Evolutionary conservation across 53 echinoderm and acorn worm genomes (phyloP).

Genomic region (Stichopus horrens): DNA sequence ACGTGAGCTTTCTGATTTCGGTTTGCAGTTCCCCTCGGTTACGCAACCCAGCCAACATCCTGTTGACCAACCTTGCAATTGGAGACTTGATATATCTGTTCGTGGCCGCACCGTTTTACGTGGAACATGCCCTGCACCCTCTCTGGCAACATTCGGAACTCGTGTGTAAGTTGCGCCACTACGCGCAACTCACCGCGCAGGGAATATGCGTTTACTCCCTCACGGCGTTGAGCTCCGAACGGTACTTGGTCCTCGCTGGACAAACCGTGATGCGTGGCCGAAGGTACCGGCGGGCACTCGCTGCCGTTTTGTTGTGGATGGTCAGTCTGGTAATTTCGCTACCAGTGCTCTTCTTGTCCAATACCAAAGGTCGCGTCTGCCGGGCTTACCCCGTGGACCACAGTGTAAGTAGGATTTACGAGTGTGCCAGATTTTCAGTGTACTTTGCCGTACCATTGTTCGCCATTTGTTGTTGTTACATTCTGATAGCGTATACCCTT

Average conservation of each 20-base stretch:
- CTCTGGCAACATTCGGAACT: slow-evolving; percentile 43
- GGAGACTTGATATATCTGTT: slow-evolving; percentile 77
- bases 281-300: slow-evolving; percentile 55
- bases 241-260: slow-evolving; percentile 74
- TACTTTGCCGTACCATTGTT: slow-evolving; percentile 53
- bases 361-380: not conserved
- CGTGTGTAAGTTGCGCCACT: slow-evolving; percentile 68
- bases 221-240: slow-evolving; percentile 74
- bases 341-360: slow-evolving; percentile 59
- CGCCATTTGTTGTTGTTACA: slow-evolving; percentile 54
- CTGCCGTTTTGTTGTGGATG: slow-evolving; percentile 58
- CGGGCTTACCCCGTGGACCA: slow-evolving; percentile 15
- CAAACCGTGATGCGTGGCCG: slow-evolving; percentile 62
- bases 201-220: slow-evolving; percentile 78
- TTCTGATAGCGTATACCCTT: slow-evolving; percentile 41
- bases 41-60: slow-evolving; percentile 79
- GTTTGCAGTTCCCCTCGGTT: slow-evolving; percentile 65
- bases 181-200: slow-evolving; percentile 58
- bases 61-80: slow-evolving; percentile 73
- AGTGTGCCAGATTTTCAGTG: slow-evolving; percentile 26
- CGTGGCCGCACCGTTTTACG: slow-evolving; percentile 68
- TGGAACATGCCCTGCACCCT: slow-evolving; percentile 67
- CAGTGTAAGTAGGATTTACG: slow-evolving; percentile 43
- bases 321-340: slow-evolving; percentile 42
- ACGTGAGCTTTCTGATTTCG: slow-evolving; percentile 64